Evolutionary conservation across 2,113 vertebrate genomes (phyloP), one percentile per base, ranked within the genome.

Genomic region (Hippoglossus stenolepis): DNA sequence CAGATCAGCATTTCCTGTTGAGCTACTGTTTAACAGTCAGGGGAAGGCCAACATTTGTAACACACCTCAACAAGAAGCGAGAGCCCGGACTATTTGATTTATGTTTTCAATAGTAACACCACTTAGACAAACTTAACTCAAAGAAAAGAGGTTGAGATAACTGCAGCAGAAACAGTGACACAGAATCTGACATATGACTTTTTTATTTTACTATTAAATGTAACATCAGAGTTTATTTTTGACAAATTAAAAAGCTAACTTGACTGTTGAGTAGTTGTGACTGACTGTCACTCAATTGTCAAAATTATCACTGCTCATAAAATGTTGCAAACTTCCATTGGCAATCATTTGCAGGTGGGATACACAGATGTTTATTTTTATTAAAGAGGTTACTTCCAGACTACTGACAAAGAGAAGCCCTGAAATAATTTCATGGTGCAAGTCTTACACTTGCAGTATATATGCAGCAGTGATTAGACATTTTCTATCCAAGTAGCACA

Each of bases 1-100:
- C 77, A 77, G 75, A 85, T 88, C 67, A 82, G 80, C 69, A 17
- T 86, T 85, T 91, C 75, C 80, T 43, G 35, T 13, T 66, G 67
- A 71, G 43, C 31, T 35, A 63, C 57, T 26, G 67, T 73, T 77
- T 43, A 65, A 56, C 53, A 24, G 26, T 2, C 45, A 71, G 69
- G 60, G 66, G 28, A 75, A 67, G 57, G 67, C 63, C 23, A 77
- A 53, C 60, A 24, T 73, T 20, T 65, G 20, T 31, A 53, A 10
- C 14, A 54, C 26, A 61, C 24, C 35, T 54, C 23, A 43, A 72
- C 57, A 73, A 69, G 61, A 51, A 45, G 23, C 23, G 28, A 53
- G 18, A 18, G 17, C n/a, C 13, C n/a, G 14, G 28, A 58, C 31
- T 23, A 1, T 17, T 28, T 3, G 23, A 24, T 63, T 28, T 7